Evolutionary conservation across 2,113 vertebrate species (phyloP), one percentile per base, ranked within the genome.

Genomic region (Aplodontia rufa): DNA sequence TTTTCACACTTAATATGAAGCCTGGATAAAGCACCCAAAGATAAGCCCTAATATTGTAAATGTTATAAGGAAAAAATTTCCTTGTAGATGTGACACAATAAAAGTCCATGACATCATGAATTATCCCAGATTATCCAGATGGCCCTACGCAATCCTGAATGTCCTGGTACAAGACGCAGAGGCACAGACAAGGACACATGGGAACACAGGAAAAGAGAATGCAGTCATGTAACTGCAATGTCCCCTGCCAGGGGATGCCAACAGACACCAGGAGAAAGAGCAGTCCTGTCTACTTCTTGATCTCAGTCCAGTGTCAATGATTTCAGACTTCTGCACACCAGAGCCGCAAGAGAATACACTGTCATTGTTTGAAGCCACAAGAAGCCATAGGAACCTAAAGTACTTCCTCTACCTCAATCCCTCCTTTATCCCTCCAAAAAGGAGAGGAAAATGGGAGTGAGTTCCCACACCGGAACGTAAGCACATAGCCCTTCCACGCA

Each of bases 341-440:
- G 11, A 40, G 81, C 19, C 42, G 26, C 28, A 26, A 86, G 16
- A 78, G 30, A 78, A 42, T 35, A 60, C 1, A 53, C 45, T n/a
- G 49, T 2, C n/a, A 28, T 8, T 40, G 45, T 47, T 51, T 32
- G 32, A 76, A 58, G 68, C 16, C 5, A 30, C 42, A 16, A 81
- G 66, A 3, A 58, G 45, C 26, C 32, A 58, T 1, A 35, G 7
- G 6, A 55, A 74, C 83, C 6, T 17, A 53, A 60, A 10, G 22
- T 3, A 45, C 4, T 51, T 42, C 4, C 37, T 40, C 69, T 30
- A 66, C 78, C 13, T 20, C 22, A 30, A 5, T 22, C 4, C 12
- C 19, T 40, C 30, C 0, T n/a, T n/a, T n/a, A n/a, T n/a, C 2
- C 1, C 35, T 2, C 62, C 24, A 62, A 17, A 3, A n/a, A 28